phyloP scores from a whole-genome alignment of 2,113 vertebrate genomes.

The Anhinga rufa region DNA sequence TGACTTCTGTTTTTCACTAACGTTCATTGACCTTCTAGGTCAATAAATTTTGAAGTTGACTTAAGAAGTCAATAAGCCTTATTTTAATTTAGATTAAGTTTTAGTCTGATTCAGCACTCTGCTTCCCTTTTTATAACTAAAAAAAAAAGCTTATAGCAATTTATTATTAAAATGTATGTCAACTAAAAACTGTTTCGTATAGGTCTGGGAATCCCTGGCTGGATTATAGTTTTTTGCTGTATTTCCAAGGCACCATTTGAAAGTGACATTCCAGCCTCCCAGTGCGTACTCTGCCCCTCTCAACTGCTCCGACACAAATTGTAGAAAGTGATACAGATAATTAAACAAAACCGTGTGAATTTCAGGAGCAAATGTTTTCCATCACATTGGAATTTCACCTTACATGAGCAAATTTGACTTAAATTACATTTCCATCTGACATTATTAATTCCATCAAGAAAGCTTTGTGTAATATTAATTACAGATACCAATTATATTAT shows the following conservation, averaged over 20 bases:
- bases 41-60: constrained; percentile 72
- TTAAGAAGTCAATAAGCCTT: constrained; percentile 72
- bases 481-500: constrained; percentile 67
- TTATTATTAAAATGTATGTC: constrained; percentile 49
- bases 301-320: constrained; percentile 37
- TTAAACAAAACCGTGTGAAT: constrained; percentile 68
- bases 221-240: background rate
- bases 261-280: constrained; percentile 50
- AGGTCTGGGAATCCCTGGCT: background rate
- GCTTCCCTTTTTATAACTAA: constrained; percentile 29
- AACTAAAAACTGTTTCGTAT: constrained; percentile 21
- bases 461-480: constrained; percentile 73
- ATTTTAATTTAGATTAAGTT: constrained; percentile 72
- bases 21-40: constrained; percentile 70
- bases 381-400: constrained; percentile 63
- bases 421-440: constrained; percentile 71
- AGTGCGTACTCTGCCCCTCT: constrained; percentile 12
- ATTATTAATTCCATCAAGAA: constrained; percentile 74
- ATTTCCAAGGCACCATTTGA: background rate
- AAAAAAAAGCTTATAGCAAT: constrained; percentile 17
- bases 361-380: constrained; percentile 69
- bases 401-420: constrained; percentile 70
- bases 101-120: constrained; percentile 60
- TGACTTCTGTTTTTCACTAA: constrained; percentile 69
- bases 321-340: constrained; percentile 65